Evolutionary conservation across 2,888 invertebrate genomes (phyloP).

Genomic region (Priocnemis perturbator): DNA sequence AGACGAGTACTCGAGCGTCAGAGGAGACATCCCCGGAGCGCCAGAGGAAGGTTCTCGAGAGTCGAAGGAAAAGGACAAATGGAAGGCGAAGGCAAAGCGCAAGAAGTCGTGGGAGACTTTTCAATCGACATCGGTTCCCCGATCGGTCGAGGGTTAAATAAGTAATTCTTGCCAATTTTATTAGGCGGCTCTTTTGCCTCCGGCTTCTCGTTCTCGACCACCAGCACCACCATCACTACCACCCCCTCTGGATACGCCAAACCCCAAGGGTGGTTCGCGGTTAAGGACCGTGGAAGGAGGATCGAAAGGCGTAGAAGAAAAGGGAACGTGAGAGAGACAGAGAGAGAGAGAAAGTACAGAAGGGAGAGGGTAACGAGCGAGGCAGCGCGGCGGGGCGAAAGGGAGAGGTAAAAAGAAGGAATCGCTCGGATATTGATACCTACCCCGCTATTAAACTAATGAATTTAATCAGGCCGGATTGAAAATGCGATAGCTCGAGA

Average conservation of each 20-base stretch:
- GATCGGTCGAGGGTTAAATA: conserved; percentile 63
- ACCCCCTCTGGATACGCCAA: conserved; percentile 40
- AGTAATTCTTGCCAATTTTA: conserved; percentile 71
- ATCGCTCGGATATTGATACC: conserved; percentile 73
- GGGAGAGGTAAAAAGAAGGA: conserved; percentile 39
- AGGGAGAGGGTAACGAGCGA: conserved; percentile 17
- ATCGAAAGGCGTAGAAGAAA: conserved; percentile 24
- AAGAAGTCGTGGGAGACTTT: conserved; percentile 16
- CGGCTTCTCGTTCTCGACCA: conserved; percentile 22
- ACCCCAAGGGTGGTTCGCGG: conserved; percentile 55
- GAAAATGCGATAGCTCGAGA: conserved; percentile 55
- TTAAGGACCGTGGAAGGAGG: conserved; percentile 37
- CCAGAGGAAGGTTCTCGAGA: conserved; percentile 34
- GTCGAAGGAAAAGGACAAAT: conserved; percentile 35
- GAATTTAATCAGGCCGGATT: conserved; percentile 74
- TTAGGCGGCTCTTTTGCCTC: conserved; percentile 52
- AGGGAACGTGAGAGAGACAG: conserved; percentile 18
- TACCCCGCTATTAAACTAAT: conserved; percentile 73
- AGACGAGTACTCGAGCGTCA: conserved; percentile 28
- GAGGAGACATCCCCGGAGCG: conserved; percentile 9
- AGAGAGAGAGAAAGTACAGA: conserved; percentile 32
- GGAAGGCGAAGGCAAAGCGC: conserved; percentile 16
- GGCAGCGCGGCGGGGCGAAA: conserved; percentile 32
- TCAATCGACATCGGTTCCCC: conserved; percentile 35
- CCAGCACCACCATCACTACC: conserved; percentile 8